A percentile compares a stretch with the other conserved stretches of the same genome.
Evolutionary conservation across 2,797 vertebrate genomes (phyloP).

Genomic region (Enoplosus armatus): DNA sequence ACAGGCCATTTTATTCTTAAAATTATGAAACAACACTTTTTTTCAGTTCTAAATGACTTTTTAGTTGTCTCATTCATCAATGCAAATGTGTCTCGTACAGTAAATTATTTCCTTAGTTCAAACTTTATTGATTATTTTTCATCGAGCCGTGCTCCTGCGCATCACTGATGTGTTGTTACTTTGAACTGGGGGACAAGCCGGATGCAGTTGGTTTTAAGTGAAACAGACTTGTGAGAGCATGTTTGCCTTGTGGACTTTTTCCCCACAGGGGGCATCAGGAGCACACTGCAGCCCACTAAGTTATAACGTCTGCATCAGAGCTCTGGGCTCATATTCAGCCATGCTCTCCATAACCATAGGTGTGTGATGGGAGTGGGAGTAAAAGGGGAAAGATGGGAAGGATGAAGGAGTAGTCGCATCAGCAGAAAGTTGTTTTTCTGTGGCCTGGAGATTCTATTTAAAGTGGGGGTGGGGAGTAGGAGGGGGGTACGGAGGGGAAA

Average conservation of each 20-base stretch:
- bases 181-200: conserved; percentile 25
- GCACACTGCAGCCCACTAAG: conserved; percentile 41
- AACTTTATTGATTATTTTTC: conserved; percentile 5
- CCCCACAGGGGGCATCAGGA: conserved; percentile 47
- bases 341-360: conserved; percentile 68
- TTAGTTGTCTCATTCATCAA: not conserved
- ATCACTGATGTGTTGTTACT: conserved; percentile 5
- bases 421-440: conserved; percentile 94
- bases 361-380: conserved; percentile 73
- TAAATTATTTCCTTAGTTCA: not conserved
- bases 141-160: not conserved
- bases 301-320: conserved; percentile 57
- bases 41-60: not conserved
- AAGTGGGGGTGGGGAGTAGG: too few relatives aligned
- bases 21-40: not conserved
- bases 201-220: conserved; percentile 47
- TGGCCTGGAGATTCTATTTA: conserved; percentile 90
- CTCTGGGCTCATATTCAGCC: conserved; percentile 72
- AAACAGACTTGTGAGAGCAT: conserved; percentile 26
- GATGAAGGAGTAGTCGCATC: conserved; percentile 86
- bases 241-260: conserved; percentile 53
- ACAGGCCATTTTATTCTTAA: not conserved
- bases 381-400: conserved; percentile 66
- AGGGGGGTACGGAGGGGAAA: conserved; percentile 56
- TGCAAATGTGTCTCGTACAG: not conserved